Evolutionary conservation across 2,888 invertebrate genomes (phyloP), one percentile per base, ranked within the genome.

Genomic region (Gibbula magus): DNA sequence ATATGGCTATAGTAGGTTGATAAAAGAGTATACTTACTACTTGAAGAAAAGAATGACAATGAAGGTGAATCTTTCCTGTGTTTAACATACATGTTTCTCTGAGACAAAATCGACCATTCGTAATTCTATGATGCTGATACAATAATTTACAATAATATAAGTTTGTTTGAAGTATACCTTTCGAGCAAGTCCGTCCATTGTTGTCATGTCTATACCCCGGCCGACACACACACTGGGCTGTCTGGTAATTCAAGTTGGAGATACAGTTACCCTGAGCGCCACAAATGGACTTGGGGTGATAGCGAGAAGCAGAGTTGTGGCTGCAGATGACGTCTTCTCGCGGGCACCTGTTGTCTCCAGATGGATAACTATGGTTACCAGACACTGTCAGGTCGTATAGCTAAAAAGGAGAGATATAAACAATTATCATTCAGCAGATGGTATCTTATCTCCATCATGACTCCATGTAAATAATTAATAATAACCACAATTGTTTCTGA

Each of bases 321-420:
- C 83, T 91, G 82, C 96, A 96, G 92, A 99, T 98, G 61, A 96
- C 95, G 89, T 97, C 97, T 90, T 99, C 98, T 13, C 98, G 97
- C 91, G 97, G 96, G 92, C 99, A 99, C 2, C 98, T 98, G 0
- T 91, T 91, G 53, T 88, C 82, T 22, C 91, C 90, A 66, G 89
- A 87, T 35, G 85, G 82, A 74, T 90, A 96, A 0, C 98, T 98
- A 0, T 98, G 98, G 92, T 97, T 96, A 0, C 98, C 56, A 51
- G 74, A 98, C 74, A 89, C 88, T 83, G 90, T 84, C 86, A 99
- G 94, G 92, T 99, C 99, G 93, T 99, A 99, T 77, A 99, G 94
- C 95, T 96, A 94, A 32, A 89, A 87, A 82, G 84, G 45, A 45
- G 45, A 45, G 10, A 45, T 45, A 45, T 45, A 45, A 45, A 45